Evolutionary conservation across 1,140 invertebrate genomes (phyloP), one percentile per base, ranked within the genome.

Genomic region (Heliconius hewitsoni): DNA sequence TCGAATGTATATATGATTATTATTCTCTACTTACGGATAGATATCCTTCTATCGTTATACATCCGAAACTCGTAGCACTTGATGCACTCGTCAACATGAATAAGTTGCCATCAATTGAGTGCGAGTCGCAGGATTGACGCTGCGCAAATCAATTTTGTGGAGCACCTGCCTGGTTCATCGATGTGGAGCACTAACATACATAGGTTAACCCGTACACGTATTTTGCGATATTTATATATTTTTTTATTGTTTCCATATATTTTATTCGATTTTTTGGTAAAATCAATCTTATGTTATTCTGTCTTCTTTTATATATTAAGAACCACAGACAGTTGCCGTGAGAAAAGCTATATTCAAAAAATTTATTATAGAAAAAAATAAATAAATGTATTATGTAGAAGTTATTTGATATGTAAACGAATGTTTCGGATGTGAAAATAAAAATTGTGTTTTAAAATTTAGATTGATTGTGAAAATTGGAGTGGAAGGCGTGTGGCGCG

Each of bases 141-240:
- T 73, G 86, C 70, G 80, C 82, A 83, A 89, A 89, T 89, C 83
- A 89, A 89, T 89, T 88, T 81, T 82, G 76, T 78, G 82, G 82
- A 83, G 79, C 85, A 85, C 80, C 84, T 83, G 84, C 78, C 79
- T 81, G 76, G 78, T 74, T 79, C 66, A 37, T 52, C 46, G 75
- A 30, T 74, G 13, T 30, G 60, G 0, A 60, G 57, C 57, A 60
- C 57, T 73, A 52, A 66, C 52, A 9, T n/a, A 60, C 57, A 76
- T 66, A 66, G 42, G 73, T 55, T 74, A 75, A 75, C 71, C 66
- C 74, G 81, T 79, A 80, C 79, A 80, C 81, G 81, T 84, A 84
- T 78, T 77, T 71, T 79, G 79, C 76, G 74, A 86, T 82, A 84
- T 81, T 84, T 81, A 19, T 37, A 77, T 5, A 16, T 70, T 70